Evolutionary conservation across 2,888 invertebrate genomes (phyloP).

Genomic region (Strigamia crassipes): DNA sequence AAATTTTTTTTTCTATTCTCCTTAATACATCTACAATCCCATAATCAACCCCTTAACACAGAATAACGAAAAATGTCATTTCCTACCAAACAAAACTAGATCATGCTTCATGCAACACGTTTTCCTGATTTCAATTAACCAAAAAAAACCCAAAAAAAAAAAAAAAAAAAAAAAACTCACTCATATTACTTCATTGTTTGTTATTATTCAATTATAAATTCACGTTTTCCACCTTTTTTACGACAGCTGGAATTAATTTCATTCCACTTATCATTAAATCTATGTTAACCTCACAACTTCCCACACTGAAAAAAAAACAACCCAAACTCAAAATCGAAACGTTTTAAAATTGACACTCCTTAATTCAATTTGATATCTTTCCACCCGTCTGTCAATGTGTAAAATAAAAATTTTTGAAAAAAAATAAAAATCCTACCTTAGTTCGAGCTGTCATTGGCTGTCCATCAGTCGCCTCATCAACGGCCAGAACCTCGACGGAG

Average conservation of each 20-base stretch:
- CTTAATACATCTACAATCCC: no score
- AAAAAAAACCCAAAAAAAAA: background rate
- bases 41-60: no score
- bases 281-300: background rate
- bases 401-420: background rate
- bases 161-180: background rate
- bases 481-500: slow-evolving; percentile 83
- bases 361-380: no score
- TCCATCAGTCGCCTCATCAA: slow-evolving; percentile 66
- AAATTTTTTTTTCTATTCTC: no score
- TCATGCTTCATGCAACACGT: no score
- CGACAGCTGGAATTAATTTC: background rate
- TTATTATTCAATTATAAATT: background rate
- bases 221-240: background rate
- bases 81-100: no score
- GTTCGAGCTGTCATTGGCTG: slow-evolving; percentile 75
- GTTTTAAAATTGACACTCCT: no score
- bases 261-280: background rate
- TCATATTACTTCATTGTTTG: background rate
- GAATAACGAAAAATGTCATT: no score
- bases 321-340: background rate
- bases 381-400: background rate
- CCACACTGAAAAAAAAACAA: background rate
- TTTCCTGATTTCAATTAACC: no score
- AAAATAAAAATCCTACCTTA: slow-evolving; percentile 70